These are phyloP conservation scores for Forbesichthys agassizii DNA, from an alignment of 2,113 vertebrate genomes.

Conservation along the genomic window DNA sequence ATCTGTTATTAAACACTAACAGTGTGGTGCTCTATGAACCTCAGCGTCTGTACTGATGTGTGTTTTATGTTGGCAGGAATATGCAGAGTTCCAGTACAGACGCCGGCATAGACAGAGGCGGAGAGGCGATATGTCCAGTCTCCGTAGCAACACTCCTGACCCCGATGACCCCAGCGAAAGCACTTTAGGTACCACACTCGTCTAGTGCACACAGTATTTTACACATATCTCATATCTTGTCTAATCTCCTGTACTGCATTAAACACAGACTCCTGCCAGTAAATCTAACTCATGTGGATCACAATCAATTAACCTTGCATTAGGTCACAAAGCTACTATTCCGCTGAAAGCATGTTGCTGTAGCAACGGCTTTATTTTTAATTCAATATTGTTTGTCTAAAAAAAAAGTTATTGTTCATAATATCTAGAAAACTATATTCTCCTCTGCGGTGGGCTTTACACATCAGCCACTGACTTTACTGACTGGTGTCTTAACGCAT, in stretches of 20 bases:
- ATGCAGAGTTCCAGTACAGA: conserved; percentile 98
- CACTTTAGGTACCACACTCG: conserved; percentile 79
- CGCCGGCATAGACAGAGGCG: conserved; percentile 90
- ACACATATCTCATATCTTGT: not conserved
- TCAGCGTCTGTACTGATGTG: not conserved
- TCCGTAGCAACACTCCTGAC: conserved; percentile 88
- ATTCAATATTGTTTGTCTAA: too few relatives aligned
- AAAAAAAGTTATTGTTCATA: too few relatives aligned
- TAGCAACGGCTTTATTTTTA: too few relatives aligned
- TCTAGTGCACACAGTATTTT: not conserved
- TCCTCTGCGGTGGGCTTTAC: too few relatives aligned
- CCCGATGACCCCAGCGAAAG: conserved; percentile 85
- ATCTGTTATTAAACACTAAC: not conserved
- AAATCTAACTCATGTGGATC: not conserved
- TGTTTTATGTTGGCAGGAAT: conserved; percentile 81
- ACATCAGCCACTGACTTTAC: too few relatives aligned
- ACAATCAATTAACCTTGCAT: not conserved
- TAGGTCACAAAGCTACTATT: not conserved
- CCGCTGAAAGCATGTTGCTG: too few relatives aligned
- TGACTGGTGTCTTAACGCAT: too few relatives aligned
- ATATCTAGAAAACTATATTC: too few relatives aligned
- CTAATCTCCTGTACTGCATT: not conserved
- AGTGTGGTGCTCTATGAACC: not conserved
- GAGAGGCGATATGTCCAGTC: conserved; percentile 89
- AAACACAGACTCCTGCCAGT: not conserved